Percentiles rank a stretch among this genome's conserved stretches.
These are phyloP conservation scores for Aegithalos caudatus DNA, from an alignment of 2,113 vertebrate species.

Conservation along the genomic window DNA sequence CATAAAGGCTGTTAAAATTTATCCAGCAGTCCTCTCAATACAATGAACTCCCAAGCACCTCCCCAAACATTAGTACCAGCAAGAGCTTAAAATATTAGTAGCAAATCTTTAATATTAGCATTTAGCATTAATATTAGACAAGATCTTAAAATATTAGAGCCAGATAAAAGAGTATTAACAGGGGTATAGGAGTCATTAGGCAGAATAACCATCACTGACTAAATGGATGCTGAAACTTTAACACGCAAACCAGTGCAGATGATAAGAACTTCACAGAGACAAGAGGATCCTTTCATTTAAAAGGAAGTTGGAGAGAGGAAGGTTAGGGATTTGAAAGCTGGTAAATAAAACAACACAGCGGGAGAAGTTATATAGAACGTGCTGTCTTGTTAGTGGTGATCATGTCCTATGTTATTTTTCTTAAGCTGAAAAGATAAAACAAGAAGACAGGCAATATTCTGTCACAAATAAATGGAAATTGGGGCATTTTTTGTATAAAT, in stretches of 20 bases:
- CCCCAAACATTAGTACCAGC: background rate
- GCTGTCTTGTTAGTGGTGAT: slow-evolving; percentile 47
- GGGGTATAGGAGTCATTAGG: slow-evolving; percentile 57
- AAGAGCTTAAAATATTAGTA: slow-evolving; percentile 46
- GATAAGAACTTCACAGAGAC: slow-evolving; percentile 54
- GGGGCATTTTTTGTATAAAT: slow-evolving; percentile 16
- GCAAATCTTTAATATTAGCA: slow-evolving; percentile 38
- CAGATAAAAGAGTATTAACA: slow-evolving; percentile 55
- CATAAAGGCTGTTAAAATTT: background rate
- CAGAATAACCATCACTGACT: slow-evolving; percentile 22
- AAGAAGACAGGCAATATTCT: slow-evolving; percentile 43
- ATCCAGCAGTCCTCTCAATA: background rate
- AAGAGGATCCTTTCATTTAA: slow-evolving; percentile 61
- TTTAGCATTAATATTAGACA: slow-evolving; percentile 59
- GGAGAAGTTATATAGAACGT: slow-evolving; percentile 43
- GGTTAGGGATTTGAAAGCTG: slow-evolving; percentile 62
- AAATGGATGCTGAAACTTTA: slow-evolving; percentile 53
- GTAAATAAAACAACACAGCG: slow-evolving; percentile 66
- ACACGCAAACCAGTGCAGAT: slow-evolving; percentile 33
- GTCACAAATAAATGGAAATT: slow-evolving; percentile 50
- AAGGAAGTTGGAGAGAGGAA: slow-evolving; percentile 55
- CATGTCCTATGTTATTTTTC: slow-evolving; percentile 45
- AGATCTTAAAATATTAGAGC: slow-evolving; percentile 59
- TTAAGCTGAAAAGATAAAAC: slow-evolving; percentile 57
- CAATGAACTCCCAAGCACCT: slow-evolving; percentile 11